phyloP scores from a whole-genome alignment of 1,140 invertebrate genomes.

The Venturia canescens region DNA sequence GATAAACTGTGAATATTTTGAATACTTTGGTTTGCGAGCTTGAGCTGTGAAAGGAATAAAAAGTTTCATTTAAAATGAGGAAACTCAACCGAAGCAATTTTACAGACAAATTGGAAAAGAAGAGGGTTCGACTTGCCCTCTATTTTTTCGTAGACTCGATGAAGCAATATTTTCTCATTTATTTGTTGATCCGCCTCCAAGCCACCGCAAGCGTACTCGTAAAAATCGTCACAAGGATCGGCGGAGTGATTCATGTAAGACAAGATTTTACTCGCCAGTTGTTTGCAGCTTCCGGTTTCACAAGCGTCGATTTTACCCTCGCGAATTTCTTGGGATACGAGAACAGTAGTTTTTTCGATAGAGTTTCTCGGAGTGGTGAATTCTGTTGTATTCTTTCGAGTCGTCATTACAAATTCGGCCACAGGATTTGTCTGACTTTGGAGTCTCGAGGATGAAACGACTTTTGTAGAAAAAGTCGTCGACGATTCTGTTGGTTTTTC shows the following conservation, averaged over 20 bases:
- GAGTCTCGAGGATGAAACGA: neutral
- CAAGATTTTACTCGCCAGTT: constrained; percentile 69
- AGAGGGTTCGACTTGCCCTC: constrained; percentile 47
- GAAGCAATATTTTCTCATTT: constrained; percentile 52
- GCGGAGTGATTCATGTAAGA: constrained; percentile 76
- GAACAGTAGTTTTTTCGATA: neutral
- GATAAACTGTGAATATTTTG: constrained; percentile 36
- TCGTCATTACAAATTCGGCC: neutral
- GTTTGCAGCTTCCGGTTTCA: constrained; percentile 60
- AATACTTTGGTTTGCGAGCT: constrained; percentile 53
- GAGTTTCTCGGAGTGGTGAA: neutral
- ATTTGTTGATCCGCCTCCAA: constrained; percentile 63
- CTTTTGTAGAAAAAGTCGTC: neutral
- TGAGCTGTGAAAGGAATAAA: constrained; percentile 53
- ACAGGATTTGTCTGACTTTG: neutral
- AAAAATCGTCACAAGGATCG: constrained; percentile 84
- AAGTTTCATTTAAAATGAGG: no score
- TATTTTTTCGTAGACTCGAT: constrained; percentile 55
- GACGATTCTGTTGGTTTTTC: neutral
- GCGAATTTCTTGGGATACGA: constrained; percentile 1
- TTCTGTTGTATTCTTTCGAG: neutral
- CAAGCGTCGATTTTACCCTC: constrained; percentile 50
- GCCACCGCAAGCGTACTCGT: constrained; percentile 79
- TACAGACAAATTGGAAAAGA: neutral
- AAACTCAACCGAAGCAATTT: neutral